phyloP scores from a whole-genome alignment of 2,797 vertebrate species.

The Chloroceryle inda region DNA sequence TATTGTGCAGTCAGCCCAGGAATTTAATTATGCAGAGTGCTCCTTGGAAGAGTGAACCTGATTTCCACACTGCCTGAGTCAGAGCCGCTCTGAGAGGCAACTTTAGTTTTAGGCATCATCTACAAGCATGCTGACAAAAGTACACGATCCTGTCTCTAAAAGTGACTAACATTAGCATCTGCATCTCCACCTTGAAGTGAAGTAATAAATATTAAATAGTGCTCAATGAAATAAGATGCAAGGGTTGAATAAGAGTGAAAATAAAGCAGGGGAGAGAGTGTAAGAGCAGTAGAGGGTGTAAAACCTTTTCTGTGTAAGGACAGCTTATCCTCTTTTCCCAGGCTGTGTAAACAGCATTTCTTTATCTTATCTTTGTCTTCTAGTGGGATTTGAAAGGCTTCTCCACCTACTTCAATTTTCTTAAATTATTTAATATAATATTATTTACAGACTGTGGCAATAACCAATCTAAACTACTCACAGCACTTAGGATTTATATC shows the following conservation, averaged over 20 bases:
- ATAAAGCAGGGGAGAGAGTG: not conserved
- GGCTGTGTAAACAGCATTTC: not conserved
- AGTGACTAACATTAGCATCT: constrained; percentile 45
- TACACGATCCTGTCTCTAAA: constrained; percentile 57
- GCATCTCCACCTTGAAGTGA: not conserved
- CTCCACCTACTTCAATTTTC: not conserved
- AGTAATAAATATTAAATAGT: constrained; percentile 42
- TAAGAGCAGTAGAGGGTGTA: not conserved
- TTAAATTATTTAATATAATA: not conserved
- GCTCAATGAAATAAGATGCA: constrained; percentile 5
- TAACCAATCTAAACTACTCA: not conserved
- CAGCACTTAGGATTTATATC: not conserved
- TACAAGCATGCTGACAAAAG: constrained; percentile 70
- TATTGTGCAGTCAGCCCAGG: constrained; percentile 83
- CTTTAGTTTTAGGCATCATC: constrained; percentile 70
- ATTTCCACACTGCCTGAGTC: constrained; percentile 72
- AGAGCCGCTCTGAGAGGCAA: constrained; percentile 71
- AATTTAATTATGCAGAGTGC: constrained; percentile 83
- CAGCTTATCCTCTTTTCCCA: not conserved
- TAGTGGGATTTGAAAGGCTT: not conserved
- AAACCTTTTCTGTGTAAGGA: not conserved
- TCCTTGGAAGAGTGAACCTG: constrained; percentile 78
- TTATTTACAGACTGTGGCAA: not conserved
- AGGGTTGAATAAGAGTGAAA: not conserved
- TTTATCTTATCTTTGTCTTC: not conserved